Conservation (phyloP, 2,888 invertebrate species). For the Sepiola atlantica region DNA sequence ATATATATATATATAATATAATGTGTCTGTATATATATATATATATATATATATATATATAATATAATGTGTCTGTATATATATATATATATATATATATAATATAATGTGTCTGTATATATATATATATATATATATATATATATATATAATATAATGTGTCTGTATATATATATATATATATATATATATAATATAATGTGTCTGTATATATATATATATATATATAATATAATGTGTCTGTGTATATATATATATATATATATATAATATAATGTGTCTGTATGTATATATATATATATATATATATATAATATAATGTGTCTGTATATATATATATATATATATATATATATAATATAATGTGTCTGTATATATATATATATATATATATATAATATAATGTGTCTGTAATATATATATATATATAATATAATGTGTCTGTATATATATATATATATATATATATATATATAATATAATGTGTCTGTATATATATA, state of each 20-base stretch:
- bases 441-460: neutral
- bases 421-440: neutral
- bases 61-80: too few relatives aligned
- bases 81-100: too few relatives aligned
- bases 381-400: neutral
- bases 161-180: too few relatives aligned
- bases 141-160: too few relatives aligned
- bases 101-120: too few relatives aligned
- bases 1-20: neutral
- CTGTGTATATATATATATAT: too few relatives aligned
- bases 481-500: neutral
- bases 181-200: too few relatives aligned
- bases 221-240: neutral
- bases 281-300: neutral
- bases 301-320: neutral
- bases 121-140: too few relatives aligned
- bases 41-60: too few relatives aligned
- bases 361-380: neutral
- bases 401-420: neutral
- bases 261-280: too few relatives aligned
- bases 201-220: neutral
- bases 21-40: too few relatives aligned
- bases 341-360: slow-evolving; percentile 15
- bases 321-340: neutral
- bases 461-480: neutral